Base-by-base conservation (phyloP, 2,888 invertebrate species). In the Lordiphosa fenestrarum region DNA sequence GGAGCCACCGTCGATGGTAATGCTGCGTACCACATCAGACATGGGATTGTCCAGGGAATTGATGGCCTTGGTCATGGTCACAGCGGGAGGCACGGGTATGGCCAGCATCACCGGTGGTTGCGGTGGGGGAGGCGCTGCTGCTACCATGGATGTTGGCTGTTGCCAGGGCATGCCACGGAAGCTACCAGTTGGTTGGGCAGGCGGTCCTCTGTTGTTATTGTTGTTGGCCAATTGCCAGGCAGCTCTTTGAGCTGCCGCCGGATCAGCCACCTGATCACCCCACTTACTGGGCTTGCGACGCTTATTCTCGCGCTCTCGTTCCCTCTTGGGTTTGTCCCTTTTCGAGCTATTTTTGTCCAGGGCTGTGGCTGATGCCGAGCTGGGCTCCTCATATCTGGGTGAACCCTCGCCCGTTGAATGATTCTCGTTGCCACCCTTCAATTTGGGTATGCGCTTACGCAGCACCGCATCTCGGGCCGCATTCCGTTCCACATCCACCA, bases 1-100 rank as follows among this genome's bases (percentile, higher is more conserved):
- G 0, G 94, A 93, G 13, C 93, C 90, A 0, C 94, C 94, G 86
- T 96, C 96, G 41, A 98, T 96, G 59, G 93, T 93, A 35, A 97
- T 95, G 4, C 94, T 94, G 73, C 94, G 94, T 71, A 94, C 94
- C 0, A 94, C 92, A 84, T 95, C 95, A 52, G 91, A 91, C 69
- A 92, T 90, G 10, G 92, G 92, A 68, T 91, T 91, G 47, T 92
- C 91, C 19, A 92, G 80, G 2, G 89, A 89, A 69, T 89, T 89
- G n/a, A 88, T 84, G 13, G 80, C 67, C 49, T 78, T 78, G 41
- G 73, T 69, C 9, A 40, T 66, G 25, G 47, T 40, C 2, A 2
- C 40, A 1, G 71, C 72, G 2, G 75, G 61, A 2, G 73, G 59
- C 21, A 73, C 71, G 0, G 87, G 82, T 66, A 87, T 61, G 0